Conservation (phyloP, 64 coral and sea anemone species). For the Catalaphyllia jardinei region DNA sequence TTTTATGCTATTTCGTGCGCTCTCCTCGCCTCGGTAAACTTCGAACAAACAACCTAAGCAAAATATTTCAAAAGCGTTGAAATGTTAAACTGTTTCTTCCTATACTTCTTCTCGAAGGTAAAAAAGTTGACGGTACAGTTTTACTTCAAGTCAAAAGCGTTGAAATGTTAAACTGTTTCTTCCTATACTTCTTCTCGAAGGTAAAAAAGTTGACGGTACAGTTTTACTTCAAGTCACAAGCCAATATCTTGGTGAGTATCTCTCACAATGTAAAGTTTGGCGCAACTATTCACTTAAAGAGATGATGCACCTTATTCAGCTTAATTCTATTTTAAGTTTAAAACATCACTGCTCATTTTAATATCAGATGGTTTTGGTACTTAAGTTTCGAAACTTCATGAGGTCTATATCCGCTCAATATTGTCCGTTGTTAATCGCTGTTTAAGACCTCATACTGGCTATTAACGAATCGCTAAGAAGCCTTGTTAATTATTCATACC, state of each 20-base stretch:
- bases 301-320: neutral
- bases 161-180: neutral
- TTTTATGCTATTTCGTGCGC: neutral
- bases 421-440: slow-evolving; percentile 5
- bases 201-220: slow-evolving; percentile 31
- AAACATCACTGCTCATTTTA: neutral
- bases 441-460: neutral
- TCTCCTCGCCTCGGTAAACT: neutral
- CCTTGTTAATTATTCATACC: neutral
- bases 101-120: neutral
- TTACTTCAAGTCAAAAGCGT: neutral
- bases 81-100: neutral
- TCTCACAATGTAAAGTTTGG: neutral
- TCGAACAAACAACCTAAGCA: neutral
- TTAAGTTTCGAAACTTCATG: neutral
- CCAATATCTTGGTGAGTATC: slow-evolving; percentile 38
- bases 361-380: neutral
- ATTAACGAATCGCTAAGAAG: neutral
- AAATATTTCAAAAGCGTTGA: neutral
- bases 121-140: slow-evolving; percentile 23
- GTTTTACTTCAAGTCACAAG: slow-evolving; percentile 19
- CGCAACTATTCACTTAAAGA: neutral
- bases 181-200: neutral
- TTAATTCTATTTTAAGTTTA: neutral
- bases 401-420: neutral